Evolutionary conservation across 2,888 invertebrate genomes (phyloP), one percentile per base, ranked within the genome.

Genomic region (Polyploca ridens): DNA sequence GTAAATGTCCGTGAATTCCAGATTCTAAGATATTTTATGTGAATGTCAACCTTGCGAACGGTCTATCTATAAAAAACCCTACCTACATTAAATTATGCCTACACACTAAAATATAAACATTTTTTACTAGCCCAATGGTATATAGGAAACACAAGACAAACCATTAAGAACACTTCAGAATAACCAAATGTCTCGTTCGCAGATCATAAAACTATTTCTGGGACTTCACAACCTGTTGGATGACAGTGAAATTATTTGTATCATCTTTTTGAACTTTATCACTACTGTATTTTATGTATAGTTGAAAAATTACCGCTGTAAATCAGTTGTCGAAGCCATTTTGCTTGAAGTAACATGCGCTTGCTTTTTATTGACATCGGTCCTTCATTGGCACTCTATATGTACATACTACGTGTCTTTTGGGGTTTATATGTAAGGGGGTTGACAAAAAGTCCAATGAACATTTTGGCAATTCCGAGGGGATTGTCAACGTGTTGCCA

Each of bases 181-280:
- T 58, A 63, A 57, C 57, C 38, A 33, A 60, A 57, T 49, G 13
- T 19, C n/a, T 16, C 63, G 62, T 62, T 49, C 19, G 16, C 62
- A 59, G 62, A 54, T 72, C 70, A 64, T 72, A 65, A 72, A 72
- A 66, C 70, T 72, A 72, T 70, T 72, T 69, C 44, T 14, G 62
- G 64, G 19, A 58, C 46, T 67, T 67, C 63, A 67, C 62, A 61
- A 57, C 38, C 10, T 58, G 41, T 65, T 60, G 64, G 65, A 64
- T 63, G 67, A 67, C 69, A 66, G 62, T 59, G 49, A 46, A 27
- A 62, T 62, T 62, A 19, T 41, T 19, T 44, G 14, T 44, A 19
- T 19, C 54, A 10, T 54, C 19, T 19, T 54, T 54, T 54, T 54
- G 46, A 54, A 54, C 54, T 54, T 54, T 54, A 54, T 54, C 19